These are phyloP conservation scores for Platycheirus albimanus DNA, from an alignment of 2,888 invertebrate species.

Conservation along the genomic window DNA sequence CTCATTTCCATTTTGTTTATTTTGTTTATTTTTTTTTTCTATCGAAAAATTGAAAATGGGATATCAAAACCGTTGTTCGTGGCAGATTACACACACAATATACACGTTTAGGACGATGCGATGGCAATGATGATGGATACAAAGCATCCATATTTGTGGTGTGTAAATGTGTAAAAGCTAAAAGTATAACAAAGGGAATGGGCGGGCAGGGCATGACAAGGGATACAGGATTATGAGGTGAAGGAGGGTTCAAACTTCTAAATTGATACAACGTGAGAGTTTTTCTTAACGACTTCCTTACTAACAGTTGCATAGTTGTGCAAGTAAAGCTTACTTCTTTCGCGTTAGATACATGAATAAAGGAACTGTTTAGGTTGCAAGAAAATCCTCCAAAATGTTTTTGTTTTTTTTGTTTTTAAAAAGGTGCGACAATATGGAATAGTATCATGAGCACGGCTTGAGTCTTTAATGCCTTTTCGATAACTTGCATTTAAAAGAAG, in stretches of 20 bases:
- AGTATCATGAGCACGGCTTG: too few species aligned
- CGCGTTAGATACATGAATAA: background rate
- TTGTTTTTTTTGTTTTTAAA: too few species aligned
- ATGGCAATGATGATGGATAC: conserved; percentile 16
- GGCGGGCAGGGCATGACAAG: background rate
- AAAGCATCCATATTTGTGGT: conserved; percentile 31
- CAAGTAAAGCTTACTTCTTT: background rate
- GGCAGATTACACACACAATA: conserved; percentile 57
- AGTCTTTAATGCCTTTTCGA: too few species aligned
- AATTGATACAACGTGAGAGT: conserved; percentile 72
- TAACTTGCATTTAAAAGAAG: too few species aligned
- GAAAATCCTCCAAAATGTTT: too few species aligned
- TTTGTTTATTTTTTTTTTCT: conserved; percentile 15
- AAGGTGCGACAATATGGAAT: too few species aligned
- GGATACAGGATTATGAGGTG: conserved; percentile 1
- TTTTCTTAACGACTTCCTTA: conserved; percentile 44
- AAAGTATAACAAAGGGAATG: background rate
- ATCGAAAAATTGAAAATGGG: conserved; percentile 63
- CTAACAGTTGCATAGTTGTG: conserved; percentile 27
- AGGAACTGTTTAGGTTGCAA: background rate
- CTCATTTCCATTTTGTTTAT: background rate
- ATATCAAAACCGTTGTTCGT: conserved; percentile 54
- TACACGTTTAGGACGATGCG: conserved; percentile 27
- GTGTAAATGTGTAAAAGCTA: conserved; percentile 4
- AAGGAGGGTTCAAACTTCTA: conserved; percentile 52